Evolutionary conservation across 2,113 vertebrate species (phyloP).

Genomic region (Antigone vipio): DNA sequence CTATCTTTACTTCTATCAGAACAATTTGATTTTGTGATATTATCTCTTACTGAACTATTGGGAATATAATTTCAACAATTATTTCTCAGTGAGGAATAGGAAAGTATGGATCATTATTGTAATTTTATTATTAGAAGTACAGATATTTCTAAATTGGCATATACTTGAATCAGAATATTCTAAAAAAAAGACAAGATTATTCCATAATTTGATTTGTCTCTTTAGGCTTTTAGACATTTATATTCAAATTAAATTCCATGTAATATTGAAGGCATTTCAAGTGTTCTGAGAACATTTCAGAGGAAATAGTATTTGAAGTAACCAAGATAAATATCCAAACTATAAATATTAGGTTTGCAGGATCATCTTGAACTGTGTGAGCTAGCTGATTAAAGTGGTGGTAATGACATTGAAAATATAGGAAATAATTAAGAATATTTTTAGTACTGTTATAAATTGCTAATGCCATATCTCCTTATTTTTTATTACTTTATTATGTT

Average conservation of each 20-base stretch:
- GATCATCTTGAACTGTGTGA: background rate
- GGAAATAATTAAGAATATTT: background rate
- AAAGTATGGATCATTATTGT: background rate
- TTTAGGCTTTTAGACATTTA: background rate
- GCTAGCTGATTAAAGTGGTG: background rate
- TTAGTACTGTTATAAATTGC: background rate
- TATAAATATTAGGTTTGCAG: background rate
- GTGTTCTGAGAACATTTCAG: background rate
- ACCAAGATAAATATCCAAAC: background rate
- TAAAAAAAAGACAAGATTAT: background rate
- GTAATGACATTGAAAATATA: background rate
- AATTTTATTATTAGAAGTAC: background rate
- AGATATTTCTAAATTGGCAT: background rate
- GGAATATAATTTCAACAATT: background rate
- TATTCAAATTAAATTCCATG: background rate
- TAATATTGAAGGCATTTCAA: background rate
- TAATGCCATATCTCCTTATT: background rate
- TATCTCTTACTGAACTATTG: background rate
- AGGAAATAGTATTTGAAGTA: background rate
- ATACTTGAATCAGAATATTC: background rate
- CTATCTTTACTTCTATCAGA: background rate
- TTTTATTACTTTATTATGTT: slow-evolving; percentile 63
- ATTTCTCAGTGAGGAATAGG: background rate
- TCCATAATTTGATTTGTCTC: background rate
- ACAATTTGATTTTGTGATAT: background rate